phyloP scores from a whole-genome alignment of 2,797 vertebrate species.

The Nannoperca obscura region DNA sequence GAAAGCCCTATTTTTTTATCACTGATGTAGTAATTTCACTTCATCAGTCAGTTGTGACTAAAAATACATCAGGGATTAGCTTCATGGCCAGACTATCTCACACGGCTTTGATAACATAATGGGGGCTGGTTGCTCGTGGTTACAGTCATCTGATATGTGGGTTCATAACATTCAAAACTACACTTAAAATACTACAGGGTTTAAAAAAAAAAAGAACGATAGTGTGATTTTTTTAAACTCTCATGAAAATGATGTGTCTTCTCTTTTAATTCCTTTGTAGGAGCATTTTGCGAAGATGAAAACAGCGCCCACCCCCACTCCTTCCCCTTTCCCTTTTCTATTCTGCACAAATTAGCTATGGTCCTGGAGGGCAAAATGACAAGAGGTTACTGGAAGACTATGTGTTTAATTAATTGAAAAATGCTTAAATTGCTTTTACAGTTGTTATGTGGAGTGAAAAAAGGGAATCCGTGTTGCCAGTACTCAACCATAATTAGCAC shows the following conservation, averaged over 20 bases:
- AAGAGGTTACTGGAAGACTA: constrained; percentile 99
- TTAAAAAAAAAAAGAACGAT: constrained; percentile 58
- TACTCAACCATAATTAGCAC: constrained; percentile 99
- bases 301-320: constrained; percentile 76
- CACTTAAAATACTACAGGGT: constrained; percentile 75
- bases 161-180: constrained; percentile 75
- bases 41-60: constrained; percentile 86
- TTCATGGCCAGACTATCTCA: constrained; percentile 81
- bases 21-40: constrained; percentile 86
- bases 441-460: constrained; percentile 95
- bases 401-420: constrained; percentile 99
- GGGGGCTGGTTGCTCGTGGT: constrained; percentile 78
- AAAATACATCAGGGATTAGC: constrained; percentile 86
- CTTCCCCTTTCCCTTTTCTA: constrained; percentile 85
- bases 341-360: constrained; percentile 98
- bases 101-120: constrained; percentile 84
- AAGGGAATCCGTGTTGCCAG: constrained; percentile 98
- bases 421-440: constrained; percentile 99
- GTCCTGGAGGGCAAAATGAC: constrained; percentile 99
- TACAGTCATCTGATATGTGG: constrained; percentile 80
- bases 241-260: constrained; percentile 73
- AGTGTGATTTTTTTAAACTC: constrained; percentile 77
- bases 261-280: constrained; percentile 83
- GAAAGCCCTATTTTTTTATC: constrained; percentile 79
- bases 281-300: constrained; percentile 83